phyloP scores from a whole-genome alignment of 2,797 vertebrate genomes.

The Diglossa cyanea region DNA sequence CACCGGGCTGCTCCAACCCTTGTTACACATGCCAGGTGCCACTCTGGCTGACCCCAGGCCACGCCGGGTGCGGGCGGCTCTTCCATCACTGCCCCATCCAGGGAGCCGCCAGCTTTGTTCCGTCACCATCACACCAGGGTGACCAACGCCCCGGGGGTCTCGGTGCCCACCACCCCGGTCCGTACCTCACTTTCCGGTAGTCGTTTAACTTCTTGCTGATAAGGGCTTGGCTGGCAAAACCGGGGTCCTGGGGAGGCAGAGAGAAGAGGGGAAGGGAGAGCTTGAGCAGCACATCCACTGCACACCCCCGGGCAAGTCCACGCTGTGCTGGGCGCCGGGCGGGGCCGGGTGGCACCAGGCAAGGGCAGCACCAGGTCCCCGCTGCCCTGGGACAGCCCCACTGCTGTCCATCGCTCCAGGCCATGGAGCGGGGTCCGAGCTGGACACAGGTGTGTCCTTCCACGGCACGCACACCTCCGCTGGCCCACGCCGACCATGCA shows the following conservation, averaged over 20 bases:
- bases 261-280: constrained; percentile 53
- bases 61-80: fast-evolving
- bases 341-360: not conserved
- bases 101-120: not conserved
- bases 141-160: not conserved
- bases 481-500: no score
- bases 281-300: not conserved
- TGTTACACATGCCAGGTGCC: fast-evolving
- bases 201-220: constrained; percentile 98
- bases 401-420: not conserved
- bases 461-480: fast-evolving
- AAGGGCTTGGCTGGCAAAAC: constrained; percentile 92
- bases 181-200: constrained; percentile 94
- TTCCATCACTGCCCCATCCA: not conserved
- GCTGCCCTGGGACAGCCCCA: not conserved
- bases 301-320: not conserved
- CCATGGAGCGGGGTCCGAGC: fast-evolving
- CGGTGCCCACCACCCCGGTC: not conserved
- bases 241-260: constrained; percentile 83
- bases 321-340: not conserved
- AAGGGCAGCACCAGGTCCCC: not conserved
- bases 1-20: not conserved
- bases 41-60: fast-evolving
- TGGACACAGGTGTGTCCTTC: fast-evolving
- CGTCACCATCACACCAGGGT: not conserved